Conservation (phyloP, 2,888 invertebrate species). For the Falcaria lacertinaria region DNA sequence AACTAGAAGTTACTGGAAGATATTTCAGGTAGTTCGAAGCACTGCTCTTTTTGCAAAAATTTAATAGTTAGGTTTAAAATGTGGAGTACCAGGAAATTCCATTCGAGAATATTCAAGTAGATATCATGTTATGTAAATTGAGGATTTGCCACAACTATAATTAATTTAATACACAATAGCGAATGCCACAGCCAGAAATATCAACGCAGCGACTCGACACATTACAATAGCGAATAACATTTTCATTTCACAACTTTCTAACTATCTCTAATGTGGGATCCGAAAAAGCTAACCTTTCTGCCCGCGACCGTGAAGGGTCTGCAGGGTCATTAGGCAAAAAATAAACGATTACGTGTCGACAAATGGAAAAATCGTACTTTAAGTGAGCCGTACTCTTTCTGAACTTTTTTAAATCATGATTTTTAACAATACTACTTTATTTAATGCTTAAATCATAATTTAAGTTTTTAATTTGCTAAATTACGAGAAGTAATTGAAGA, state of each 20-base stretch:
- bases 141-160: neutral
- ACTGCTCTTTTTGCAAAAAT: too few species aligned
- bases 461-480: too few species aligned
- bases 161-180: neutral
- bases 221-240: conserved; percentile 22
- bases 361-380: conserved; percentile 35
- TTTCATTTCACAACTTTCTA: conserved; percentile 38
- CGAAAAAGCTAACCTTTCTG: conserved; percentile 48
- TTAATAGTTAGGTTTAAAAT: too few species aligned
- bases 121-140: neutral
- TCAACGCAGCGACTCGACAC: conserved; percentile 4
- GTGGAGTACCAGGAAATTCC: too few species aligned
- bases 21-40: too few species aligned
- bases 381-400: too few species aligned
- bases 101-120: too few species aligned
- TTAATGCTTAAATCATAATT: too few species aligned
- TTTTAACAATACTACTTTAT: too few species aligned
- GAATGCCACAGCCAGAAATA: neutral
- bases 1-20: too few species aligned
- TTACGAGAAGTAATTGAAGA: too few species aligned
- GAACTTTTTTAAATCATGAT: too few species aligned
- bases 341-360: conserved; percentile 53
- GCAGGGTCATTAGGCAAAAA: conserved; percentile 60
- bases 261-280: conserved; percentile 45
- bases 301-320: conserved; percentile 44